These are phyloP conservation scores for Diaprepes abbreviatus DNA, from an alignment of 2,888 invertebrate genomes.

Conservation along the genomic window DNA sequence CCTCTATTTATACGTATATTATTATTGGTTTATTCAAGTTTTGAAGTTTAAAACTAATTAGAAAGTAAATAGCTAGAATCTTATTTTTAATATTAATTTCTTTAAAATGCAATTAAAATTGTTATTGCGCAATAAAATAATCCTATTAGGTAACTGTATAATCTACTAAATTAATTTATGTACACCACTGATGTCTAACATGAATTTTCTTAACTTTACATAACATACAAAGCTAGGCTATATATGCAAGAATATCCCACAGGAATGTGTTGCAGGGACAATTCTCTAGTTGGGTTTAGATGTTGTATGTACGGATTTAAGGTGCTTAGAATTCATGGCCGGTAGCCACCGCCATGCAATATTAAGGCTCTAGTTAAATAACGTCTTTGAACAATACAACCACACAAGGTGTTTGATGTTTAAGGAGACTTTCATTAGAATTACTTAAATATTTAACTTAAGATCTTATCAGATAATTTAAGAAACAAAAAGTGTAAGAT, in stretches of 20 bases:
- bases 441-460: slow-evolving; percentile 33
- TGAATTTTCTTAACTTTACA: slow-evolving; percentile 4
- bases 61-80: too few species aligned
- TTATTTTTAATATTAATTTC: too few species aligned
- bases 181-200: neutral
- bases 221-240: slow-evolving; percentile 23
- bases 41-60: too few species aligned
- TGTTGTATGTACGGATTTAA: slow-evolving; percentile 40
- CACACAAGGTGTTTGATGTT: slow-evolving; percentile 38
- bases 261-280: slow-evolving; percentile 46
- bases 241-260: slow-evolving; percentile 41
- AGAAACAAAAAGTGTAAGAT: too few species aligned
- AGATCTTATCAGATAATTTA: too few species aligned
- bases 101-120: too few species aligned
- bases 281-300: slow-evolving; percentile 28
- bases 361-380: slow-evolving; percentile 34
- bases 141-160: too few species aligned
- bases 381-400: slow-evolving; percentile 5
- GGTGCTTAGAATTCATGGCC: slow-evolving; percentile 46
- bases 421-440: slow-evolving; percentile 22
- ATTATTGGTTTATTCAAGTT: too few species aligned
- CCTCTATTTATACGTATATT: too few species aligned
- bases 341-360: slow-evolving; percentile 27
- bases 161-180: neutral
- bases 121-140: too few species aligned